Evolutionary conservation across 2,888 invertebrate species (phyloP).

Genomic region (Scelioninae gen. 1): DNA sequence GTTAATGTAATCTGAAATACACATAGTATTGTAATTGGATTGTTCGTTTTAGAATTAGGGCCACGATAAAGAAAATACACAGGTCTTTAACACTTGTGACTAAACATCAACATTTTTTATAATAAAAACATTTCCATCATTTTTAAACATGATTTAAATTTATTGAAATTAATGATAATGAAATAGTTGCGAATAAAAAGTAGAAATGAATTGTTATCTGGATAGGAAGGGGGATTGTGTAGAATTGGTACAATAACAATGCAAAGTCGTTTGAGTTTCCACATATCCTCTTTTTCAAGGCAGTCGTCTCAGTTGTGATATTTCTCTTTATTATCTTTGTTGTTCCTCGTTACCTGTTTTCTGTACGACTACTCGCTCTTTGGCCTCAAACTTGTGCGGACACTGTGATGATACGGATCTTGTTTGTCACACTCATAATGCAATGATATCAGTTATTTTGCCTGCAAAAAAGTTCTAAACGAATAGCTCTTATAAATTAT

Average conservation of each 20-base stretch:
- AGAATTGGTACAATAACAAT: slow-evolving; percentile 50
- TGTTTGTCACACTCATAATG: slow-evolving; percentile 51
- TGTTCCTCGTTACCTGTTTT: slow-evolving; percentile 61
- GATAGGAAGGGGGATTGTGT: slow-evolving; percentile 3
- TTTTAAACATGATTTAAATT: no score
- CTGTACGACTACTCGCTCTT: slow-evolving; percentile 59
- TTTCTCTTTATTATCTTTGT: slow-evolving; percentile 55
- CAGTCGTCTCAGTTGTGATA: slow-evolving; percentile 50
- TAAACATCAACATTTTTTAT: no score
- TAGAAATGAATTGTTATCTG: slow-evolving; percentile 16
- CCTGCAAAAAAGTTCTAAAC: slow-evolving; percentile 28
- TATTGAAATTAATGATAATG: slow-evolving; percentile 8
- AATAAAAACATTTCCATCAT: no score
- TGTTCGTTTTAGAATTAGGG: slow-evolving; percentile 71
- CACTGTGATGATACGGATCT: slow-evolving; percentile 54
- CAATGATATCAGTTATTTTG: slow-evolving; percentile 45
- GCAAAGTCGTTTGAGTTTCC: slow-evolving; percentile 51
- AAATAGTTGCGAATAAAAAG: not conserved
- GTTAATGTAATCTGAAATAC: no score
- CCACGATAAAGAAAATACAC: no score
- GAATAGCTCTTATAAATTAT: slow-evolving; percentile 34
- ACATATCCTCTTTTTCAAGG: slow-evolving; percentile 56
- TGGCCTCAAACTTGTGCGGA: slow-evolving; percentile 57
- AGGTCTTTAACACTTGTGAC: no score
- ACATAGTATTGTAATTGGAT: no score